Evolutionary conservation across 1,140 invertebrate genomes (phyloP).

Genomic region (Nylanderia fulva): DNA sequence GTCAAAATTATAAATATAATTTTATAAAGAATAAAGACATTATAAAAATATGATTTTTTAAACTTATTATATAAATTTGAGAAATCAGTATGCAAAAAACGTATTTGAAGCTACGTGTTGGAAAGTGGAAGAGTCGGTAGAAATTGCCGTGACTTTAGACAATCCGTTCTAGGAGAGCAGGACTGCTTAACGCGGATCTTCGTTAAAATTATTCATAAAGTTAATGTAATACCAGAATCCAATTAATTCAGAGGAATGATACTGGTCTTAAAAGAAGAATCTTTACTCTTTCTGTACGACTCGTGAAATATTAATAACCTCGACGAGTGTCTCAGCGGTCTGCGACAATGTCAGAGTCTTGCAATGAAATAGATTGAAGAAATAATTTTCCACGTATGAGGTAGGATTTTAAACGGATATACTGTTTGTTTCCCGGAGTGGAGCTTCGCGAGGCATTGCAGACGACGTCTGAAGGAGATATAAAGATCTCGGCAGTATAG

Average conservation of each 20-base stretch:
- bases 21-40: neutral
- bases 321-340: constrained; percentile 44
- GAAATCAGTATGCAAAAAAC: constrained; percentile 7
- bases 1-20: neutral
- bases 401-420: constrained; percentile 29
- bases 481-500: constrained; percentile 69
- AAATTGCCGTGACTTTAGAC: constrained; percentile 25
- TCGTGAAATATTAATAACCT: constrained; percentile 34
- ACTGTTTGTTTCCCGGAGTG: constrained; percentile 70
- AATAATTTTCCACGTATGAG: constrained; percentile 56
- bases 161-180: neutral
- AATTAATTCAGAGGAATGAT: constrained; percentile 59
- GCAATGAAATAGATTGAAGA: constrained; percentile 52
- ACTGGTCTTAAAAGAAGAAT: constrained; percentile 10
- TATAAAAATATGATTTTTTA: constrained; percentile 11
- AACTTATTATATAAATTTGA: constrained; percentile 4
- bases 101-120: constrained; percentile 16
- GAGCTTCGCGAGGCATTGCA: constrained; percentile 58
- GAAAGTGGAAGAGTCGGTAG: neutral
- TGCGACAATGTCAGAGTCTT: constrained; percentile 18
- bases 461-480: constrained; percentile 72
- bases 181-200: constrained; percentile 38
- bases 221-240: constrained; percentile 63
- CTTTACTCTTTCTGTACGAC: constrained; percentile 16
- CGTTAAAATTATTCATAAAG: constrained; percentile 60